phyloP scores from a whole-genome alignment of 2,797 vertebrate species.

The Erethizon dorsatum region DNA sequence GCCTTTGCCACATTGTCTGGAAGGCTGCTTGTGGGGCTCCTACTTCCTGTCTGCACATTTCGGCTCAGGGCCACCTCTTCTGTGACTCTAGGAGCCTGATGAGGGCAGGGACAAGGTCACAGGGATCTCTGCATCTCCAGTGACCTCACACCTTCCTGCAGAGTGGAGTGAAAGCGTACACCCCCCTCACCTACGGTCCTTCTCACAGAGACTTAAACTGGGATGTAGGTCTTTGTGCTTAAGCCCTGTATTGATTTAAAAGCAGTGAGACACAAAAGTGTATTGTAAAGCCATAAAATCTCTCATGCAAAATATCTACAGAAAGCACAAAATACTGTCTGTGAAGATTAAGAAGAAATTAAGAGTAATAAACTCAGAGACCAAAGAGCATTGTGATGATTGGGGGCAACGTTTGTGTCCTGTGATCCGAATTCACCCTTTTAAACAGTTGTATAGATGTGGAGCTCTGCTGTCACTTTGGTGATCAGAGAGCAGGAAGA shows the following conservation, averaged over 20 bases:
- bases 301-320: not conserved
- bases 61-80: rapidly evolving
- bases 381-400: not conserved
- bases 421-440: not conserved
- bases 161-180: not conserved
- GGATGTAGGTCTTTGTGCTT: not conserved
- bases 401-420: not conserved
- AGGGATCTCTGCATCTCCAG: too few species aligned
- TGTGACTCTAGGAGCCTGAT: too few species aligned
- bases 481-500: not conserved
- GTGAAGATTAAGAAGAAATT: not conserved
- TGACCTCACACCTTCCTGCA: not conserved
- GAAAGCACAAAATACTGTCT: not conserved
- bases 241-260: not conserved
- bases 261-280: not conserved
- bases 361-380: not conserved
- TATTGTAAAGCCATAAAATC: not conserved
- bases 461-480: not conserved
- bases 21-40: too few species aligned
- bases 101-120: not conserved
- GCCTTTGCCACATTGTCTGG: rapidly evolving
- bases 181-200: not conserved
- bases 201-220: not conserved
- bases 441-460: not conserved
- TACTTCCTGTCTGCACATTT: not conserved